These are phyloP conservation scores for Lithosia quadra DNA, from an alignment of 2,888 invertebrate genomes.

Conservation along the genomic window DNA sequence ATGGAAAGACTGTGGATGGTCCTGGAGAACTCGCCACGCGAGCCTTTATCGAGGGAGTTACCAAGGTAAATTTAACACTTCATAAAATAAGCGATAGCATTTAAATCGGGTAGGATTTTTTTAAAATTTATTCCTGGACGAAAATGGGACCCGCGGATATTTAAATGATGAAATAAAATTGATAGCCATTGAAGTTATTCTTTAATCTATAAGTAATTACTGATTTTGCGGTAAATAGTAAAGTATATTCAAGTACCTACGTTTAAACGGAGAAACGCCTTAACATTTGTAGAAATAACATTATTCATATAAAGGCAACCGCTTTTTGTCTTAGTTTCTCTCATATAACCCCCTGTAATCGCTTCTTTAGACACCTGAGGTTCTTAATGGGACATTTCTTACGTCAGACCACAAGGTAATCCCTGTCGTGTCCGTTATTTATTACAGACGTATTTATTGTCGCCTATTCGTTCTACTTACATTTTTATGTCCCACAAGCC, in stretches of 20 bases:
- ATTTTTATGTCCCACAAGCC: not conserved
- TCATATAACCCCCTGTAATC: not conserved
- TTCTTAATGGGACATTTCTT: constrained; percentile 9
- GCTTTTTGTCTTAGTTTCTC: not conserved
- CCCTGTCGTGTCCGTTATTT: constrained; percentile 13
- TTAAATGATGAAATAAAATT: no score
- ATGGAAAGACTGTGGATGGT: constrained; percentile 99
- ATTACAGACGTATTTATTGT: constrained; percentile 10
- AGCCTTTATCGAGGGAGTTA: constrained; percentile 98
- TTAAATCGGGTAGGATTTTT: no score
- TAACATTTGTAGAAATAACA: not conserved
- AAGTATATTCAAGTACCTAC: not conserved
- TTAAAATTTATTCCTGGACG: no score
- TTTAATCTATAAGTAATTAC: not conserved
- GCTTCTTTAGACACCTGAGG: not conserved
- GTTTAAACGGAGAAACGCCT: no score
- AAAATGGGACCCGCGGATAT: no score
- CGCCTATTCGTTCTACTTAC: constrained; percentile 5
- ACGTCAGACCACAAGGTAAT: not conserved
- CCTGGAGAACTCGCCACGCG: constrained; percentile 97
- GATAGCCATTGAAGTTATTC: no score
- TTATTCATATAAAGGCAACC: not conserved
- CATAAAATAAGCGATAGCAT: not conserved
- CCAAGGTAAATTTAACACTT: constrained; percentile 89
- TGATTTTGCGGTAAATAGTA: not conserved